Evolutionary conservation across 2,797 vertebrate species (phyloP).

Genomic region (Buphagus erythrorhynchus): DNA sequence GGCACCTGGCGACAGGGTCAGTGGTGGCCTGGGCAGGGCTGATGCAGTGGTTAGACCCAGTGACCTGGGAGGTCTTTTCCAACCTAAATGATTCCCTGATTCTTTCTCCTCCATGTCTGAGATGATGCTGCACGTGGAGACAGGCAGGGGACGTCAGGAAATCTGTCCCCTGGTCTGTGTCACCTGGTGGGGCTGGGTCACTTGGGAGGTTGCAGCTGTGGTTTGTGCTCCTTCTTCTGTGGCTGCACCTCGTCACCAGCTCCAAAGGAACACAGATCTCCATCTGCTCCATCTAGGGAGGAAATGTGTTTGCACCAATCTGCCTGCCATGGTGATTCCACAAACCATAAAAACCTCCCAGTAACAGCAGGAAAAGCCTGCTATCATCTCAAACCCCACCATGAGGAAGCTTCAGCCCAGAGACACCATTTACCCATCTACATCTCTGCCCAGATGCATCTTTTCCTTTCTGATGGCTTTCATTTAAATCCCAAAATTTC

Average conservation of each 20-base stretch:
- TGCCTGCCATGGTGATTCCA: rapidly evolving
- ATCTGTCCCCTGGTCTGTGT: background rate
- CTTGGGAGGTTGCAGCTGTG: background rate
- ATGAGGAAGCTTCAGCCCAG: background rate
- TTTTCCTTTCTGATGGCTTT: background rate
- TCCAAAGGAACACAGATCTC: rapidly evolving
- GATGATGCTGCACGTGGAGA: rapidly evolving
- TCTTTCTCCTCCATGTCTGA: background rate
- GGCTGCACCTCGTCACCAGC: background rate
- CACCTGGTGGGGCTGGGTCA: background rate
- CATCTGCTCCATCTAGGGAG: background rate
- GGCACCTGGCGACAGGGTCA: background rate
- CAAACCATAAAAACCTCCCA: background rate
- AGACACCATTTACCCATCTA: background rate
- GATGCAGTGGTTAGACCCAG: rapidly evolving
- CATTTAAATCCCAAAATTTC: background rate
- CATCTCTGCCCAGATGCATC: background rate
- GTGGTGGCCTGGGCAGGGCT: background rate
- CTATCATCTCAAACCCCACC: background rate
- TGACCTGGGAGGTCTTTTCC: background rate
- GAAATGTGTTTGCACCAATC: background rate
- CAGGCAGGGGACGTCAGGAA: background rate
- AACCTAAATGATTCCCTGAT: background rate
- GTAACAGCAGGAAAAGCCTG: background rate
- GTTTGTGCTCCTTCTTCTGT: background rate